Percentiles rank a stretch among this genome's conserved stretches.
These are phyloP conservation scores for Napeogenes inachia DNA, from an alignment of 2,888 invertebrate species.

Conservation along the genomic window DNA sequence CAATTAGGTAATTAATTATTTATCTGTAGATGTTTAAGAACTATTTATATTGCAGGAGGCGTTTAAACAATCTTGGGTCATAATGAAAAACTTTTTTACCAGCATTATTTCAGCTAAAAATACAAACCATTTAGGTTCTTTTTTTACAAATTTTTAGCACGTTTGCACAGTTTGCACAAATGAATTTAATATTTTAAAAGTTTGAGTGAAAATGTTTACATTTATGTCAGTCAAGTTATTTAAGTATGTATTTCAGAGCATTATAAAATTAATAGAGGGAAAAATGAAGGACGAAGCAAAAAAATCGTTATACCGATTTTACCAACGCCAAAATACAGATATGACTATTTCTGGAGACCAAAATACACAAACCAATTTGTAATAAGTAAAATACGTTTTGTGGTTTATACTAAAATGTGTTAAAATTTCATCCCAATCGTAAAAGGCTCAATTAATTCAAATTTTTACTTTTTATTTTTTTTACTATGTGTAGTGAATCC, in stretches of 20 bases:
- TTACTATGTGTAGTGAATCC: too few species aligned
- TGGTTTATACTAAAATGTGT: too few species aligned
- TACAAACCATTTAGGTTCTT: not conserved
- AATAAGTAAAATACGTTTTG: not conserved
- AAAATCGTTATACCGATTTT: not conserved
- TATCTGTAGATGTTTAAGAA: not conserved
- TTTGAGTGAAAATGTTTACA: too few species aligned
- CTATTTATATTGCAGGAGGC: constrained; percentile 1
- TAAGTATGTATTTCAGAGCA: not conserved
- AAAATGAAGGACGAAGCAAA: not conserved
- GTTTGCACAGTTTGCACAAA: not conserved
- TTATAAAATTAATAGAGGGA: not conserved
- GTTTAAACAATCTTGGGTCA: not conserved
- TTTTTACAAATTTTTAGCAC: not conserved
- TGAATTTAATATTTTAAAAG: too few species aligned
- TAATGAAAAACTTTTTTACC: not conserved
- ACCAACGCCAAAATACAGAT: not conserved
- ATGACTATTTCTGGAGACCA: not conserved
- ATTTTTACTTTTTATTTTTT: too few species aligned
- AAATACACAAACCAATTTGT: not conserved
- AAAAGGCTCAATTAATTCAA: too few species aligned
- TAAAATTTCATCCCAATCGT: too few species aligned
- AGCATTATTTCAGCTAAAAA: not conserved
- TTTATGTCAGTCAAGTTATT: not conserved
- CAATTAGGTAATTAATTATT: not conserved